Evolutionary conservation across 1,140 invertebrate genomes (phyloP).

Genomic region (Belonocnema kinseyi): DNA sequence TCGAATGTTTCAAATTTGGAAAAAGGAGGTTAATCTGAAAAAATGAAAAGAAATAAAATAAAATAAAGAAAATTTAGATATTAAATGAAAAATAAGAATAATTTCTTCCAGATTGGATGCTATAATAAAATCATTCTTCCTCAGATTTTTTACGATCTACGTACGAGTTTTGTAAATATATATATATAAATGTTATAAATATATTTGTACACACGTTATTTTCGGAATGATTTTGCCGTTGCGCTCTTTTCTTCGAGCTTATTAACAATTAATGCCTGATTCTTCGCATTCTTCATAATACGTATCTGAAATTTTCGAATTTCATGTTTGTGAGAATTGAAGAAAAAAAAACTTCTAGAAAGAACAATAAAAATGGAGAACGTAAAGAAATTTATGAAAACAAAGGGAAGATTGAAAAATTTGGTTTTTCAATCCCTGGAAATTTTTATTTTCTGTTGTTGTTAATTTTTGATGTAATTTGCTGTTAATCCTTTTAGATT

Average conservation of each 20-base stretch:
- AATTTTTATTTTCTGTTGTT: neutral
- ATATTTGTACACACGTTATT: conserved; percentile 32
- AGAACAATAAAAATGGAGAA: neutral
- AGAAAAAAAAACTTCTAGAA: neutral
- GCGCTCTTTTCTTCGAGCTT: conserved; percentile 45
- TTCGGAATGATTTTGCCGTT: conserved; percentile 39
- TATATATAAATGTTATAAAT: conserved; percentile 38
- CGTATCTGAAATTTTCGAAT: neutral
- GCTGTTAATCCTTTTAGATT: neutral
- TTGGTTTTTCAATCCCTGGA: neutral
- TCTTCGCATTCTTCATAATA: conserved; percentile 35
- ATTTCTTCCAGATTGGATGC: neutral
- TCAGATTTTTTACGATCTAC: conserved; percentile 37
- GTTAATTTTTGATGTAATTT: neutral
- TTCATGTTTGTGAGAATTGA: neutral
- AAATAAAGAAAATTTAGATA: neutral
- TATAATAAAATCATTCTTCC: conserved; percentile 27
- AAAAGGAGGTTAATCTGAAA: neutral
- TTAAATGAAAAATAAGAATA: neutral
- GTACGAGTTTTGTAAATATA: conserved; percentile 40
- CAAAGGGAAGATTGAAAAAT: neutral
- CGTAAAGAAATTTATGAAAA: neutral
- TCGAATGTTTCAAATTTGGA: neutral
- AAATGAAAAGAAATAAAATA: neutral
- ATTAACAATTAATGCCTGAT: conserved; percentile 44